These are phyloP conservation scores for Myiothlypis coronata DNA, from an alignment of 2,797 vertebrate species.

Conservation along the genomic window DNA sequence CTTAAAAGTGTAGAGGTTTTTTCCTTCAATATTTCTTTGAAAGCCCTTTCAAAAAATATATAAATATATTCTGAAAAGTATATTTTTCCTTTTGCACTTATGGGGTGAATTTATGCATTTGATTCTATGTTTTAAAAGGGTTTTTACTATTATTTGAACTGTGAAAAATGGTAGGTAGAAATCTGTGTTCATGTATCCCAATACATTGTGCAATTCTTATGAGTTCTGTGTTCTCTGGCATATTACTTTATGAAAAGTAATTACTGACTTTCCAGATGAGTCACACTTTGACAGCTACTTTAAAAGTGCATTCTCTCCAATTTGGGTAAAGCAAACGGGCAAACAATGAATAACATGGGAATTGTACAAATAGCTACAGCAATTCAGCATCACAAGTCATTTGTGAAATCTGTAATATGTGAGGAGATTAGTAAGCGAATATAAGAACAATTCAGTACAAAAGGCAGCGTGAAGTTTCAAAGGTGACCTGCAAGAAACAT, in stretches of 20 bases:
- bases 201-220: not conserved
- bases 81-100: not conserved
- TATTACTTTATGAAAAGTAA: constrained; percentile 37
- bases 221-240: not conserved
- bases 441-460: not conserved
- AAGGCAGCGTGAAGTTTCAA: not conserved
- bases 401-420: constrained; percentile 61
- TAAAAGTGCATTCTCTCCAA: not conserved
- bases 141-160: not conserved
- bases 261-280: constrained; percentile 43
- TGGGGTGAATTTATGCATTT: not conserved
- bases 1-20: not conserved
- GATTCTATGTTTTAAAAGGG: not conserved
- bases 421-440: constrained; percentile 25
- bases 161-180: not conserved
- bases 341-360: constrained; percentile 33
- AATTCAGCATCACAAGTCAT: constrained; percentile 50
- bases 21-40: not conserved
- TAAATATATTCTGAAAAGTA: not conserved
- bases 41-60: not conserved
- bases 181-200: not conserved
- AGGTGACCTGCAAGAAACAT: not conserved
- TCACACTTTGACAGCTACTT: constrained; percentile 37
- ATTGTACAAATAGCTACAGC: constrained; percentile 18
- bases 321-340: not conserved